These are phyloP conservation scores for Zaprionus ornatus DNA, from an alignment of 1,140 invertebrate genomes.

Conservation along the genomic window DNA sequence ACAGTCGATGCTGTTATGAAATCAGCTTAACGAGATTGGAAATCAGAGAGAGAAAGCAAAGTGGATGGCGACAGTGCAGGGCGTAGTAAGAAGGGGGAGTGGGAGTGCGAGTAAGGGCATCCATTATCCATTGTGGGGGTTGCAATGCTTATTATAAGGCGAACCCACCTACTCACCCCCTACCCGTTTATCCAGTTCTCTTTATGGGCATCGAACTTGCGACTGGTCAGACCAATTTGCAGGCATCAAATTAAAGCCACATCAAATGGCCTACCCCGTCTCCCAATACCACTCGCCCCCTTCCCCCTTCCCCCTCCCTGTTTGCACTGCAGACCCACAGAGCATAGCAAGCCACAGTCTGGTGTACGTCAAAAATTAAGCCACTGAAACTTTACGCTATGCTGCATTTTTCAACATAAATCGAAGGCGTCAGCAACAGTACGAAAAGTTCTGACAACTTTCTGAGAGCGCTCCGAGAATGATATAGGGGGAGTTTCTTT, in stretches of 20 bases:
- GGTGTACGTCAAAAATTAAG: slow-evolving; percentile 33
- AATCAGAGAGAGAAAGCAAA: slow-evolving; percentile 60
- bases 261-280: slow-evolving; percentile 42
- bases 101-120: slow-evolving; percentile 19
- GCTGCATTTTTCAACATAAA: slow-evolving; percentile 73
- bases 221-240: slow-evolving; percentile 73
- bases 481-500: slow-evolving; percentile 19
- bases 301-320: neutral
- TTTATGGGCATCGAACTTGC: neutral
- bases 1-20: slow-evolving; percentile 69
- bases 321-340: neutral
- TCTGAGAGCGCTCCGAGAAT: slow-evolving; percentile 24
- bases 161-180: neutral
- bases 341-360: neutral
- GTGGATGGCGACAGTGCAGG: neutral
- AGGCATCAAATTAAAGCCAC: slow-evolving; percentile 70
- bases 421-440: slow-evolving; percentile 66
- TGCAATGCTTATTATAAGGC: slow-evolving; percentile 33
- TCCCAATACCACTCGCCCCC: neutral
- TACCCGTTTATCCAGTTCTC: neutral
- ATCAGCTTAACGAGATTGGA: slow-evolving; percentile 79
- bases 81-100: too few relatives aligned
- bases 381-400: slow-evolving; percentile 60
- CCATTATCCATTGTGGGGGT: slow-evolving; percentile 63
- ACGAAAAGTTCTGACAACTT: slow-evolving; percentile 50